Evolutionary conservation across 35 echinoderm and acorn worm species (phyloP).

Genomic region (Eucidaris tribuloides): DNA sequence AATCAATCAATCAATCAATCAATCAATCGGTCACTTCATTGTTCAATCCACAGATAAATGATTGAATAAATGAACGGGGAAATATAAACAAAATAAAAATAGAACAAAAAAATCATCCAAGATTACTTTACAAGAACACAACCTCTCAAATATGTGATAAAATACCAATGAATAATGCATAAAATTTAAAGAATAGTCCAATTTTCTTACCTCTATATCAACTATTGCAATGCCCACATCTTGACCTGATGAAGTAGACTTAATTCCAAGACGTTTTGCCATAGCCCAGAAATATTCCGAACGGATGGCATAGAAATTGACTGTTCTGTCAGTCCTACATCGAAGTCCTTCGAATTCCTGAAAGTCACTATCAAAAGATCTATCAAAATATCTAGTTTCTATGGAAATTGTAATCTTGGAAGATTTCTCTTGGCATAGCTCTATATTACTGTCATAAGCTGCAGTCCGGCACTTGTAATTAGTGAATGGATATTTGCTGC

Average conservation of each 20-base stretch:
- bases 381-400: background rate
- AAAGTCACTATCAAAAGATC: background rate
- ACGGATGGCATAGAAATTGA: slow-evolving; percentile 84
- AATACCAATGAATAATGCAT: background rate
- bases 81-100: too few species aligned
- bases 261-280: slow-evolving; percentile 64
- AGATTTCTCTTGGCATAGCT: background rate
- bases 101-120: too few species aligned
- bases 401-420: background rate
- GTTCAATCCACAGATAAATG: too few species aligned
- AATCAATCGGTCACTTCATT: too few species aligned
- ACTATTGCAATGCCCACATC: slow-evolving; percentile 7
- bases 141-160: too few species aligned
- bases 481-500: background rate
- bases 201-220: slow-evolving; percentile 5
- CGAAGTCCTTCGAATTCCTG: slow-evolving; percentile 49
- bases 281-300: slow-evolving; percentile 58
- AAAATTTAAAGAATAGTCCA: background rate
- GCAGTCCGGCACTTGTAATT: background rate
- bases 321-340: slow-evolving; percentile 71
- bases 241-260: background rate
- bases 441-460: background rate
- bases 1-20: too few species aligned
- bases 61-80: too few species aligned
- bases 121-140: too few species aligned